Evolutionary conservation across 2,113 vertebrate species (phyloP), one percentile per base, ranked within the genome.

Genomic region (Perccottus glenii): DNA sequence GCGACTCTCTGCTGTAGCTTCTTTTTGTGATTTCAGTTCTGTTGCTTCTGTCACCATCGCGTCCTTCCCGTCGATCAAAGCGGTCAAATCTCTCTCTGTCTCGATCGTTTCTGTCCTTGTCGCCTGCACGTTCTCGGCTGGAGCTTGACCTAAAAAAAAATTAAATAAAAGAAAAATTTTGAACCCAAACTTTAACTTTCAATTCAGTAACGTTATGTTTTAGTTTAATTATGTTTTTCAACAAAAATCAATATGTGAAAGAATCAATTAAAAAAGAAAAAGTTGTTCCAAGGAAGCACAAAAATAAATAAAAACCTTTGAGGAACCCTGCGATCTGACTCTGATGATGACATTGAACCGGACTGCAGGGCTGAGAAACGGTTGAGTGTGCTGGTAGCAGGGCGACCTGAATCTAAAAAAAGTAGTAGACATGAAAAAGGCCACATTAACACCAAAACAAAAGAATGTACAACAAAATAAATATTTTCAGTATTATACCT

Each of bases 311-410:
- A 64, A 60, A 81, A 96, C 97, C 97, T 96, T 76, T 96, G 95
- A 58, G 96, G 93, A 75, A 94, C 93, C 3, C 94, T 93, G 42
- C 94, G 94, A 75, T 98, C 97, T 9, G 88, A 92, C 68, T 99
- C 96, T 7, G 86, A 6, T 60, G 88, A 66, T 0, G 81, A 84
- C 2, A 73, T 77, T 0, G 89, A 85, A 0, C 71, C 91, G 0
- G 96, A 90, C 89, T 98, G 97, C 70, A 98, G 93, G n/a, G 96
- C 96, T 27, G 95, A 98, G 87, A 95, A 99, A 46, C 96, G 95
- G 87, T 98, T 99, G 83, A 99, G 90, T 7, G 95, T 98, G 87
- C 94, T 97, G 0, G 97, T 95, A 61, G 95, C 89, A 4, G 95
- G 91, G 71, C 96, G 93, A 70, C 93, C 93, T 65, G 94, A 64